A percentile compares a stretch with the other conserved stretches of the same genome.
Conservation (phyloP, 2,797 vertebrate genomes). For the Neomorphus geoffroyi region DNA sequence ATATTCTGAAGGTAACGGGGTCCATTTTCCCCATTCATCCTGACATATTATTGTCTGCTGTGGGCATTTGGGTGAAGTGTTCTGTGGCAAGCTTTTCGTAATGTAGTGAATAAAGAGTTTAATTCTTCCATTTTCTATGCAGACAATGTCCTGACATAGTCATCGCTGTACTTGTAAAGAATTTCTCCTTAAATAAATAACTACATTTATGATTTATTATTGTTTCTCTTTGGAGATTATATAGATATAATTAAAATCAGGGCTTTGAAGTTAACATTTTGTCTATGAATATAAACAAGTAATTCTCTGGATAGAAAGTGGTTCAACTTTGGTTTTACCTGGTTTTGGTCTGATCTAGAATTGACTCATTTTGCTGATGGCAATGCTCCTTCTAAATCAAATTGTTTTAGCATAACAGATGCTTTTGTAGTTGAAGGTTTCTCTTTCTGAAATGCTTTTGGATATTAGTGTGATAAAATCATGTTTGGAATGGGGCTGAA, state of each 20-base stretch:
- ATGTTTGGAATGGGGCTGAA: slow-evolving; percentile 6
- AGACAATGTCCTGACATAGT: neutral
- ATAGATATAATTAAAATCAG: neutral
- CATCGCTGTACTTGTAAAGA: neutral
- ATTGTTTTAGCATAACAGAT: slow-evolving; percentile 26
- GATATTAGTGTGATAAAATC: slow-evolving; percentile 28
- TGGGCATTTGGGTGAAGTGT: neutral
- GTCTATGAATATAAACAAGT: neutral
- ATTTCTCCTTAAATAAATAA: neutral
- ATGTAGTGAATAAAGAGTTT: neutral
- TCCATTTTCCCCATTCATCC: neutral
- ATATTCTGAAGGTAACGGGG: neutral
- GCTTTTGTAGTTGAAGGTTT: neutral
- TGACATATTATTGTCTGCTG: neutral
- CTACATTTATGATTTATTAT: neutral
- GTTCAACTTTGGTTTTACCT: slow-evolving; percentile 1
- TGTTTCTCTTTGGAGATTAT: neutral
- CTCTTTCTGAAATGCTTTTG: slow-evolving; percentile 11
- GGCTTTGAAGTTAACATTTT: neutral
- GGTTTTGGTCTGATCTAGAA: neutral
- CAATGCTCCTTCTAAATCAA: neutral
- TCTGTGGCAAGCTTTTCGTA: neutral
- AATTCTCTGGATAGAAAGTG: neutral
- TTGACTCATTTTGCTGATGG: slow-evolving; percentile 30
- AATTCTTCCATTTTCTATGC: neutral